Percentiles rank a stretch among this genome's conserved stretches.
Evolutionary conservation across 2,797 vertebrate species (phyloP).

Genomic region (Craterocephalus amniculus): DNA sequence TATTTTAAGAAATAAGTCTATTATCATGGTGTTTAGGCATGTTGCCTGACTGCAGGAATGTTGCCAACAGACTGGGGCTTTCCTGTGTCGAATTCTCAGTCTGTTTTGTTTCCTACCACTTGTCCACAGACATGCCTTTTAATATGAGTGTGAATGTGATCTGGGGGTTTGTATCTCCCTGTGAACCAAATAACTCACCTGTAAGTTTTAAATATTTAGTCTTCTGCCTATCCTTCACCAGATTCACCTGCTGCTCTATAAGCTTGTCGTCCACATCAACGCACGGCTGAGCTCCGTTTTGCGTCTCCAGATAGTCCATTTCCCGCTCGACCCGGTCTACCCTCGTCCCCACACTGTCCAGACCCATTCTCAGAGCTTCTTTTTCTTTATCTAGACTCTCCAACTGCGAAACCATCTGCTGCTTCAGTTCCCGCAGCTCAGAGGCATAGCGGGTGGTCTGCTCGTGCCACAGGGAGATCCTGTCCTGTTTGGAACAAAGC

Average conservation of each 20-base stretch:
- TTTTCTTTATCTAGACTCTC: constrained; percentile 93
- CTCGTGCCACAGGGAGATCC: constrained; percentile 94
- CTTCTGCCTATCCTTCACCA: constrained; percentile 89
- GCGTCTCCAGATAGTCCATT: constrained; percentile 96
- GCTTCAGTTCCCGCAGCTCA: constrained; percentile 95
- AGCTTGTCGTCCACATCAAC: constrained; percentile 92
- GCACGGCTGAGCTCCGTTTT: constrained; percentile 91
- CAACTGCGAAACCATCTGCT: constrained; percentile 92
- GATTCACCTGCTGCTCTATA: constrained; percentile 88
- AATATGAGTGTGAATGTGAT: no score
- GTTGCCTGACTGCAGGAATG: not conserved
- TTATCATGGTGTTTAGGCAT: not conserved
- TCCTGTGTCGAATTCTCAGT: no score
- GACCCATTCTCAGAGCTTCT: constrained; percentile 85
- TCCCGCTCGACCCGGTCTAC: constrained; percentile 95
- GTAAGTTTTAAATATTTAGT: constrained; percentile 90
- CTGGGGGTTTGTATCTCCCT: no score
- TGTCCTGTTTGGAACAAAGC: constrained; percentile 80
- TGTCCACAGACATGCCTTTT: no score
- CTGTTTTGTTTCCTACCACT: no score
- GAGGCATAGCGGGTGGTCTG: constrained; percentile 92
- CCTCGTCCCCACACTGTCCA: constrained; percentile 86
- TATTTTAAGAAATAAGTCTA: not conserved
- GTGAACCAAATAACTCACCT: constrained; percentile 81
- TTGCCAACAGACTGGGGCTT: not conserved